Base-by-base conservation (phyloP, 2,888 invertebrate genomes). In the Erebia ligea region DNA sequence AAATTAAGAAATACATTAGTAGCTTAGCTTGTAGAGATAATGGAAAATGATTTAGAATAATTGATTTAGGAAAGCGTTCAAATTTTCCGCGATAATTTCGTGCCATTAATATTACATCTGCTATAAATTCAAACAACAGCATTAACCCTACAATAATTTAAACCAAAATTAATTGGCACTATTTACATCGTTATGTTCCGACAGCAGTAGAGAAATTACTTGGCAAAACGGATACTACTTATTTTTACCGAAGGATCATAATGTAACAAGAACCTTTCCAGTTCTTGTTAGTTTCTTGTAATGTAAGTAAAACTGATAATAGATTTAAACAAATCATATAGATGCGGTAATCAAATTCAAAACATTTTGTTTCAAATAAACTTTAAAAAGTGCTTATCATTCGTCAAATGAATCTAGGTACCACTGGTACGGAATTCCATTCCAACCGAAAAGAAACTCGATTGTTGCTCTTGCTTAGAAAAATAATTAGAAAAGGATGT, bases 201-300 rank as follows among this genome's bases (percentile, higher is more conserved):
- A 56, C 69, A 58, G 69, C 68, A 61, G 68, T 70, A 74, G 57
- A 57, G 61, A 63, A 63, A 8, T 68, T 74, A 77, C 80, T 81
- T 81, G 77, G 79, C 76, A 73, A 69, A 73, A 78, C 54, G 15
- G 54, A 73, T 68, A 59, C 79, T 83, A 80, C 82, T 84, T 82
- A 80, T 82, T 84, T 82, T 82, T 84, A 85, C 83, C 85, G 83
- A 85, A 80, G 69, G 70, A 78, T 76, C 73, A 71, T 73, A 76
- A 80, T 62, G 58, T 48, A 40, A n/a, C 19, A 25, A 3, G 25
- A 25, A 25, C 25, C n/a, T n/a, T n/a, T n/a, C n/a, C n/a, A n/a
- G n/a, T n/a, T n/a, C n/a, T n/a, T n/a, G n/a, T n/a, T n/a, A n/a
- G n/a, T n/a, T n/a, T n/a, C n/a, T n/a, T n/a, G n/a, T n/a, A n/a